Evolutionary conservation across 2,888 invertebrate species (phyloP), one percentile per base, ranked within the genome.

Genomic region (Cephus sareptanus): DNA sequence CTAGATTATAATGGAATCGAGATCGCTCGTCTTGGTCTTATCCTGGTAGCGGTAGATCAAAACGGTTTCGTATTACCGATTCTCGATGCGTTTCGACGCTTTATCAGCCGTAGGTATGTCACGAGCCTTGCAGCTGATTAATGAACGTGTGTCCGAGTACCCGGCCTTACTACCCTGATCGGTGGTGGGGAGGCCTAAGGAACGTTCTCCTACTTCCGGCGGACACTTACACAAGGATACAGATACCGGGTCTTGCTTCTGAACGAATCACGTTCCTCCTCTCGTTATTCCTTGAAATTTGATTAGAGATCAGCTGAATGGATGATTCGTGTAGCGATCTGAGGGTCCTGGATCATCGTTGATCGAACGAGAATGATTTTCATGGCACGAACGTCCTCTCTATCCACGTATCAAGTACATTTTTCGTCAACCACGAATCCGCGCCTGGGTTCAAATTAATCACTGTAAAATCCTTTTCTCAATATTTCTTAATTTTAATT

Each of bases 161-260:
- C 73, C 73, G 76, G 56, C 40, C 71, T 76, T 73, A 11, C 76
- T 23, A 56, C 56, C 56, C 56, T 23, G 56, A 56, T 31, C 12
- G 31, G 23, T 73, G 30, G 76, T 71, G 74, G 34, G 71, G 79
- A 71, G 1, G 6, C 40, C 31, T 37, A 77, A 69, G 77, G 34
- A 75, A 77, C 77, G 77, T 77, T 79, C 79, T n/a, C 73, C 74
- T 75, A 78, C 75, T 79, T 79, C 79, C 79, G 79, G 79, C 74
- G 77, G 76, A 73, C 75, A 79, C 75, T 37, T 40, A 79, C 77
- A 76, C 79, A 71, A 56, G 23, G 56, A 56, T 56, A 56, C 0
- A 23, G 56, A 56, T 56, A 56, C 56, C 56, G 56, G 56, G 23
- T 56, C 56, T 56, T 56, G 23, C 56, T 56, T 56, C 9, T 9